A percentile compares a stretch with the other conserved stretches of the same genome.
Evolutionary conservation across 2,797 vertebrate genomes (phyloP).

Genomic region (Ammospiza maritima): DNA sequence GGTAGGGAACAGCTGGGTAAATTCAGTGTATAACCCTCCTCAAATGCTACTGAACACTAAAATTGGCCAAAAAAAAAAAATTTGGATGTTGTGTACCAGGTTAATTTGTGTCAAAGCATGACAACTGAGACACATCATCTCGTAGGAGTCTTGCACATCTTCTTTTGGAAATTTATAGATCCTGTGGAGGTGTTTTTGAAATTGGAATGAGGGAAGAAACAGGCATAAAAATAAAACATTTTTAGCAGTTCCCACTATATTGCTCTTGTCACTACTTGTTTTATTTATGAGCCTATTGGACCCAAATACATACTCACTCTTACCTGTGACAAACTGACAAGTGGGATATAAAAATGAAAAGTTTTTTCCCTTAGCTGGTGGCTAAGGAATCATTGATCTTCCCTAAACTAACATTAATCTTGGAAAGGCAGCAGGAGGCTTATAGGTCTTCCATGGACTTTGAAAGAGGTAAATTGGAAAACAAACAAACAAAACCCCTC

Average conservation of each 20-base stretch:
- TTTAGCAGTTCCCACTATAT: conserved; percentile 27
- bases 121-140: neutral
- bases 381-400: conserved; percentile 56
- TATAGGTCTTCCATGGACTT: conserved; percentile 6
- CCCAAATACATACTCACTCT: conserved; percentile 44
- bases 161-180: neutral
- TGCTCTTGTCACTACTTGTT: neutral
- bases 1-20: neutral
- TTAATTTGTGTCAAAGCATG: neutral
- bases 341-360: conserved; percentile 55
- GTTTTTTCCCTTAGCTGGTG: conserved; percentile 35
- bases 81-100: neutral
- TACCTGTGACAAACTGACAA: conserved; percentile 53
- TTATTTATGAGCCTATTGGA: conserved; percentile 47
- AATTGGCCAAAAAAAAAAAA: neutral
- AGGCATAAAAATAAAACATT: conserved; percentile 35
- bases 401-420: conserved; percentile 58
- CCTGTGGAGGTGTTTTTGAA: neutral
- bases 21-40: neutral
- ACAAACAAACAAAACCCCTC: neutral
- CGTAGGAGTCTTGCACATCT: neutral
- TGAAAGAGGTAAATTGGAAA: conserved; percentile 23
- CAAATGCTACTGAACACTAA: neutral
- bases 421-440: neutral
- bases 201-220: conserved; percentile 7